A percentile compares a stretch with the other conserved stretches of the same genome.
Conservation (phyloP, 2,113 vertebrate genomes). For the Typhlomys cinereus region DNA sequence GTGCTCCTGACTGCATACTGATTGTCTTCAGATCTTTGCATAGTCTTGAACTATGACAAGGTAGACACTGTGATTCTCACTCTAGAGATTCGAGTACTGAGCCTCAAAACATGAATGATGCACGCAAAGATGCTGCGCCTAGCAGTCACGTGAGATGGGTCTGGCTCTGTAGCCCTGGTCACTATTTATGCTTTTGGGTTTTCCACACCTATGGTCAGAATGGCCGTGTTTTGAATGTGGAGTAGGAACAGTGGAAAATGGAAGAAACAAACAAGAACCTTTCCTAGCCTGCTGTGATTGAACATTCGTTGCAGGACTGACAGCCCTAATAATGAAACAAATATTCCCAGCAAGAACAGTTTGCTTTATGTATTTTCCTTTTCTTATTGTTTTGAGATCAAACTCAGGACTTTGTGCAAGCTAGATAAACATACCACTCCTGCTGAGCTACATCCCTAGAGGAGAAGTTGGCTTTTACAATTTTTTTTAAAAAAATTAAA, state of each 20-base stretch:
- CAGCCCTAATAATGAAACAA: background rate
- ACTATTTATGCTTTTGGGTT: background rate
- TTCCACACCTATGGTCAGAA: background rate
- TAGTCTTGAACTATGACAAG: background rate
- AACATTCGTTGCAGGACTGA: background rate
- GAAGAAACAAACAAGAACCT: background rate
- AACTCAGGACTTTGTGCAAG: background rate
- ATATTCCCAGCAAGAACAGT: background rate
- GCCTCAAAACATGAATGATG: background rate
- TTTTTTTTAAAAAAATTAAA: no score
- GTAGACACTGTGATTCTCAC: background rate
- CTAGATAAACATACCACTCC: background rate
- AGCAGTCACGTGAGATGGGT: background rate
- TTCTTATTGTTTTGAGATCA: background rate
- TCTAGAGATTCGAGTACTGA: background rate
- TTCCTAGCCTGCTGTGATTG: background rate
- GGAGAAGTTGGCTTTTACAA: background rate
- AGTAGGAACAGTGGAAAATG: background rate
- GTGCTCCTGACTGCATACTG: rapidly evolving
- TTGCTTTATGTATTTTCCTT: background rate
- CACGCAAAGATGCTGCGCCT: background rate
- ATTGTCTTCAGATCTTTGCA: background rate
- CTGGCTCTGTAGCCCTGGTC: background rate
- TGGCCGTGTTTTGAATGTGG: background rate
- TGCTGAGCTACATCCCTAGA: background rate